Evolutionary conservation across 2,113 vertebrate species (phyloP).

Genomic region (Megaceryle torquata): DNA sequence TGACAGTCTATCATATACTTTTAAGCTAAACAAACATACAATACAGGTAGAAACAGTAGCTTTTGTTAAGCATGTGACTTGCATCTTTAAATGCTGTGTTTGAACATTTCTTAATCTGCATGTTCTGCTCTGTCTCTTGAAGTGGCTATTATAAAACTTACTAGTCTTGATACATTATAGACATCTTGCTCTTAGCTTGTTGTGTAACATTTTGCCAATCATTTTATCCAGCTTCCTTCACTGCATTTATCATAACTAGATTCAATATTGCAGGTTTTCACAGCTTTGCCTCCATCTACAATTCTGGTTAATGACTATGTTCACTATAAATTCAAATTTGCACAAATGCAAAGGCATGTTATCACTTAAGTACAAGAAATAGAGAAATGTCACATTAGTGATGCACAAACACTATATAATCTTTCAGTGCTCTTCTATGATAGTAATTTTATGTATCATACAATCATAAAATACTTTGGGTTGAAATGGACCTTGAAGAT

Average conservation of each 20-base stretch:
- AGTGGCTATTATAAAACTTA: neutral
- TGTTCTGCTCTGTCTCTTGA: neutral
- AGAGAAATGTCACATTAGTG: neutral
- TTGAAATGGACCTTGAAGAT: too few relatives aligned
- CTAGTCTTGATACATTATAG: neutral
- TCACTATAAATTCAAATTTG: neutral
- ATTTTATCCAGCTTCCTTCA: neutral
- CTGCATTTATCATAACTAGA: neutral
- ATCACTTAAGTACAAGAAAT: neutral
- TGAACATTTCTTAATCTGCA: neutral
- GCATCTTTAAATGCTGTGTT: neutral
- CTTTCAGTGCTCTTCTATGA: neutral
- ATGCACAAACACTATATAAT: neutral
- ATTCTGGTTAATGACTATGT: neutral
- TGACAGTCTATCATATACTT: neutral
- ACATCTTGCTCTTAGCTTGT: neutral
- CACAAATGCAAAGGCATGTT: neutral
- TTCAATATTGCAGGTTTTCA: neutral
- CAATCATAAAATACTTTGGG: too few relatives aligned
- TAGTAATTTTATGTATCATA: neutral
- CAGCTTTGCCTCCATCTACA: neutral
- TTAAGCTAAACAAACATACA: neutral
- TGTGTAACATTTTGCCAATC: neutral
- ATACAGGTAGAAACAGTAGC: neutral
- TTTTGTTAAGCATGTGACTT: neutral